Conservation (phyloP, 2,888 invertebrate species). For the Dorcus hopei region DNA sequence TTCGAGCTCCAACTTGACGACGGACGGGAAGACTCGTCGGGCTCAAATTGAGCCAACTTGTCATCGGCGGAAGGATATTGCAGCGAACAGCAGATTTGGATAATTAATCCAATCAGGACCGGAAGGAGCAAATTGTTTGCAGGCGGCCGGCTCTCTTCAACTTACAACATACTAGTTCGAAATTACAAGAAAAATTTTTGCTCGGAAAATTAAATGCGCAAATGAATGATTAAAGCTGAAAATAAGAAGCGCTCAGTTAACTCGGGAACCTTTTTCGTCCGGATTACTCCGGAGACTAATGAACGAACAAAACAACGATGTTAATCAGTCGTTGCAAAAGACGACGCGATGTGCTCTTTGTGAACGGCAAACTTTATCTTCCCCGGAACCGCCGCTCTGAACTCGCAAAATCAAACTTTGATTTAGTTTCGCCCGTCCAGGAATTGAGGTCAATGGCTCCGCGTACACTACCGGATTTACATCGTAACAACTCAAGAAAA, state of each 20-base stretch:
- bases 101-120: slow-evolving; percentile 29
- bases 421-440: too few relatives aligned
- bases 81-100: slow-evolving; percentile 25
- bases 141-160: too few relatives aligned
- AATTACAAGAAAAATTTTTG: too few relatives aligned
- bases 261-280: slow-evolving; percentile 27
- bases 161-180: too few relatives aligned
- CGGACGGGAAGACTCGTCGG: background rate
- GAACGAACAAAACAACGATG: slow-evolving; percentile 36
- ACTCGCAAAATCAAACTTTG: too few relatives aligned
- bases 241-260: slow-evolving; percentile 34
- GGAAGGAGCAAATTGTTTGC: too few relatives aligned
- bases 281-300: slow-evolving; percentile 38
- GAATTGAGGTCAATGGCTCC: too few relatives aligned
- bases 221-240: slow-evolving; percentile 40
- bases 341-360: background rate
- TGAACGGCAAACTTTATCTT: background rate
- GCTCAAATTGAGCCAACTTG: slow-evolving; percentile 38
- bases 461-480: too few relatives aligned
- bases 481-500: too few relatives aligned
- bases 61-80: slow-evolving; percentile 27
- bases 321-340: slow-evolving; percentile 22
- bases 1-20: background rate
- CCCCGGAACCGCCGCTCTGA: too few relatives aligned
- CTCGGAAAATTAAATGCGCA: slow-evolving; percentile 34